Evolutionary conservation across 2,888 invertebrate genomes (phyloP), one percentile per base, ranked within the genome.

Genomic region (Gibbula magus): DNA sequence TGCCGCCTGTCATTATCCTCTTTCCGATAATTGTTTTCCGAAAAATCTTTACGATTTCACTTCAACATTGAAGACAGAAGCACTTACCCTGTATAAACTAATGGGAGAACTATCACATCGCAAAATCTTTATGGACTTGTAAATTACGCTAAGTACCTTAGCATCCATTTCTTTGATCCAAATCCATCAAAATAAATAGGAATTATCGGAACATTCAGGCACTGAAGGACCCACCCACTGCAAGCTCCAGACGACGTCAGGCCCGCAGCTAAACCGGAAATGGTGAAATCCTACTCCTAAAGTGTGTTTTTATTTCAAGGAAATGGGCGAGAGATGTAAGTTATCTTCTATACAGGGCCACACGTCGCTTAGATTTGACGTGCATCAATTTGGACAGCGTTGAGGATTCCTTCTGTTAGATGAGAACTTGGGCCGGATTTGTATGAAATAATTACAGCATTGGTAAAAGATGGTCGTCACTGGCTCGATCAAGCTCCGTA

Each of bases 251-350:
- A 22, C 61, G 29, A 61, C 61, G 61, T 61, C 61, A 18, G 8
- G 61, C 29, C 25, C 29, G 25, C 61, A 29, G 25, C 29, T 29
- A 5, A 61, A 29, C 61, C 25, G 70, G 70, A 70, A 70, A 70
- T 70, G 20, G 20, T 70, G 70, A 70, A 70, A 70, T 70, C 29
- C 35, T 35, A 35, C 70, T 35, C 70, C 35, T 70, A 70, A 56
- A 35, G 70, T 32, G 35, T 32, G 70, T 70, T 70, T 70, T 70
- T 70, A 70, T 70, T 70, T 56, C 35, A 70, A 70, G 70, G 70
- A 70, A 32, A 39, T 70, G 70, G 70, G 70, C 70, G 32, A 70
- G 70, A 70, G 70, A 70, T 70, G 70, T 70, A 70, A 32, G 70
- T 35, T 70, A 39, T 32, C 70, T 32, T 61, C 70, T 20, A 70